A percentile compares a stretch with the other conserved stretches of the same genome.
These are phyloP conservation scores for mouse (Mus musculus) DNA, from an alignment of 2,113 vertebrate genomes.

Conservation along the genomic window DNA sequence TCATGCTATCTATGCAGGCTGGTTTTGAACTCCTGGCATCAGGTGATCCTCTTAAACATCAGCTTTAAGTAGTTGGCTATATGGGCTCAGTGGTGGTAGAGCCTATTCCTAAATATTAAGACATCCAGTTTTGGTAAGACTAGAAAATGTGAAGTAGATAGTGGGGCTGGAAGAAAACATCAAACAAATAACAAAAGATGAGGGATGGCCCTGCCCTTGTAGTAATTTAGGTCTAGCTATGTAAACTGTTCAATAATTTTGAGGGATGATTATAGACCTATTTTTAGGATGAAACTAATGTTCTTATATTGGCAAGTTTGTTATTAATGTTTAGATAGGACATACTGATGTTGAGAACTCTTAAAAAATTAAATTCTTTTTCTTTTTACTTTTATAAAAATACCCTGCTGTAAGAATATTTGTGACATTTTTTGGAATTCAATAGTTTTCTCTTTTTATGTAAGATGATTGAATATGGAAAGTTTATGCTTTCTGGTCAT, in stretches of 20 bases:
- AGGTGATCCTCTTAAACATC: not conserved
- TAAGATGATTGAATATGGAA: constrained; percentile 1
- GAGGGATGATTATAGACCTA: not conserved
- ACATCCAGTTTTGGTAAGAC: not conserved
- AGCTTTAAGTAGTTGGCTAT: not conserved
- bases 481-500: not conserved
- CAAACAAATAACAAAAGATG: not conserved
- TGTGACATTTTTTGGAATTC: not conserved
- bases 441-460: constrained; percentile 36
- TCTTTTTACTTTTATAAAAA: not conserved
- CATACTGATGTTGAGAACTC: not conserved
- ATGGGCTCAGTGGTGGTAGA: not conserved
- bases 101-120: not conserved
- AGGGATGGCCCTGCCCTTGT: not conserved
- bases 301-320: constrained; percentile 18
- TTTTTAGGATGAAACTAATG: constrained; percentile 6
- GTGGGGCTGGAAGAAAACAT: not conserved
- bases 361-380: constrained; percentile 12
- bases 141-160: not conserved
- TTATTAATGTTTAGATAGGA: not conserved
- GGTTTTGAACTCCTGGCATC: not conserved
- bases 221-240: not conserved
- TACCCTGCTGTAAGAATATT: not conserved
- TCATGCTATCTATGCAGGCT: not conserved
- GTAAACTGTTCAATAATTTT: not conserved